phyloP scores from a whole-genome alignment of 2,888 invertebrate genomes.

The Zonitis immaculata region DNA sequence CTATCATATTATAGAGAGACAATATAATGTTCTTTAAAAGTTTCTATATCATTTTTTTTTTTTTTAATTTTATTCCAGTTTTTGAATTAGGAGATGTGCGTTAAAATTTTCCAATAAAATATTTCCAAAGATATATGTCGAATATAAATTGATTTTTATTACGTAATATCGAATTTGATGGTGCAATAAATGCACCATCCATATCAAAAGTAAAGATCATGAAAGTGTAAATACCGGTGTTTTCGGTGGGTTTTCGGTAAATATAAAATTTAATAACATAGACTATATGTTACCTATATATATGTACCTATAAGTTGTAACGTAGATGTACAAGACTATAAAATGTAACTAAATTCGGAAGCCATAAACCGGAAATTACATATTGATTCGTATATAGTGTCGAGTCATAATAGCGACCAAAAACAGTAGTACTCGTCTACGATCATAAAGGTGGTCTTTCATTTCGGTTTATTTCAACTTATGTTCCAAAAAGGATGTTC shows the following conservation, averaged over 20 bases:
- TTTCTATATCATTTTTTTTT: too few relatives aligned
- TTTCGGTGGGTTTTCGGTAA: neutral
- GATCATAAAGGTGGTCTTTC: constrained; percentile 18
- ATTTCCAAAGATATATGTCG: too few relatives aligned
- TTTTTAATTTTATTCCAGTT: too few relatives aligned
- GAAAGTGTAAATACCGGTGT: neutral
- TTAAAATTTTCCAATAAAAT: too few relatives aligned
- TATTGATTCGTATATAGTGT: constrained; percentile 17
- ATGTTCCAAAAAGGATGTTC: neutral
- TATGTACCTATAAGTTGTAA: neutral
- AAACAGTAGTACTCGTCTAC: too few relatives aligned
- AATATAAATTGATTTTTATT: too few relatives aligned
- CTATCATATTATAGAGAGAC: neutral
- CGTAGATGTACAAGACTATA: constrained; percentile 2
- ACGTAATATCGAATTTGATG: neutral
- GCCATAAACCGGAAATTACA: constrained; percentile 11
- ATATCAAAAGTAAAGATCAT: too few relatives aligned
- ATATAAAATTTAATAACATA: neutral
- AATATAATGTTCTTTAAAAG: too few relatives aligned
- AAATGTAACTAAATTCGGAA: constrained; percentile 16
- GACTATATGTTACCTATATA: neutral
- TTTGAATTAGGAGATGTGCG: too few relatives aligned
- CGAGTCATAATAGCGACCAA: constrained; percentile 12
- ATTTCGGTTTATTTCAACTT: neutral
- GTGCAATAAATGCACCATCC: neutral